Evolutionary conservation across 1,140 invertebrate genomes (phyloP).

Genomic region (Psix sp.): DNA sequence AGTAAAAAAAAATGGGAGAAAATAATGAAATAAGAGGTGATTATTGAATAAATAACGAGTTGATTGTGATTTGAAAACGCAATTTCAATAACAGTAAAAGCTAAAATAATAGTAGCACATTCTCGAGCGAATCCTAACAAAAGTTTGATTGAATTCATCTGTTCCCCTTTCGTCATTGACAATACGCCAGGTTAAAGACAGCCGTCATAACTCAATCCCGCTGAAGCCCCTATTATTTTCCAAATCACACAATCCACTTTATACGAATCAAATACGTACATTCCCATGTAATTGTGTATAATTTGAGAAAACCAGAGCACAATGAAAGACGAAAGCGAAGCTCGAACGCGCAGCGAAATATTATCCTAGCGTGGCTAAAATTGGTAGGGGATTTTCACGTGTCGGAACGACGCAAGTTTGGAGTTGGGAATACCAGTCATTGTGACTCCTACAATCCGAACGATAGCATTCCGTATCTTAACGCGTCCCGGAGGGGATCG

Average conservation of each 20-base stretch:
- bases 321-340: constrained; percentile 27
- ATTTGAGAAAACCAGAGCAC: constrained; percentile 39
- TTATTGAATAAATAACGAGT: constrained; percentile 3
- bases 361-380: constrained; percentile 6
- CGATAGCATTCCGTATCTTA: constrained; percentile 22
- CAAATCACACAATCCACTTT: constrained; percentile 42
- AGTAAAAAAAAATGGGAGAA: too few species aligned
- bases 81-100: constrained; percentile 7
- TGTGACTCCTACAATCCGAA: constrained; percentile 10
- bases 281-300: constrained; percentile 50
- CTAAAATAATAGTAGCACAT: constrained; percentile 18
- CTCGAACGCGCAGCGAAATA: constrained; percentile 20
- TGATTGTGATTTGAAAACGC: not conserved
- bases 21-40: too few species aligned
- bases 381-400: constrained; percentile 28
- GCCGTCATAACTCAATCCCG: constrained; percentile 33
- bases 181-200: constrained; percentile 29
- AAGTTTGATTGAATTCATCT: constrained; percentile 39
- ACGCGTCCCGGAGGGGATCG: constrained; percentile 5
- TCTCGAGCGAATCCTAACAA: constrained; percentile 13
- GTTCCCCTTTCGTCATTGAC: constrained; percentile 14
- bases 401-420: constrained; percentile 14
- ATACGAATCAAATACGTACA: constrained; percentile 42
- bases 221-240: constrained; percentile 26
- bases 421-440: constrained; percentile 39